Evolutionary conservation across 2,888 invertebrate genomes (phyloP).

Genomic region (Atherix ibis): DNA sequence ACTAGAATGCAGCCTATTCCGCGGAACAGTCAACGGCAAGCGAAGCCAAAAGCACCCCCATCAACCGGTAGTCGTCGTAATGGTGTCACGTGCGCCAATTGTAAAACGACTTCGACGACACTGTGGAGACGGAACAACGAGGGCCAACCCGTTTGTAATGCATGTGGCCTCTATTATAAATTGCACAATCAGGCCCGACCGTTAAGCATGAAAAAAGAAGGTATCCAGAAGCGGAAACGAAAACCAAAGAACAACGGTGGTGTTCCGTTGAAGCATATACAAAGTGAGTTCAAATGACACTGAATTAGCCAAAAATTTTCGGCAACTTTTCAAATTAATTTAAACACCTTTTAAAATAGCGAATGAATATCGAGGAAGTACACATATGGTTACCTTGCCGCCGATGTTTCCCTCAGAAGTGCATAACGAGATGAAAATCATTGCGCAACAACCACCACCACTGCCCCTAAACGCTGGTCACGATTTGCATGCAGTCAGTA

Average conservation of each 20-base stretch:
- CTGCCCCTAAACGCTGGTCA: slow-evolving; percentile 5
- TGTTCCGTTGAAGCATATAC: slow-evolving; percentile 12
- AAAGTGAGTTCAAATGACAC: no score
- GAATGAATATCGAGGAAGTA: no score
- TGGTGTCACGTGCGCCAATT: slow-evolving; percentile 42
- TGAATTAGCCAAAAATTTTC: no score
- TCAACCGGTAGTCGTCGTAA: slow-evolving; percentile 26
- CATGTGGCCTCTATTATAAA: slow-evolving; percentile 43
- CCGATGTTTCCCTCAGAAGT: slow-evolving; percentile 30
- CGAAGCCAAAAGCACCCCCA: slow-evolving; percentile 21
- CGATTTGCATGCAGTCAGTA: slow-evolving; percentile 25
- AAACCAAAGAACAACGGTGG: slow-evolving; percentile 51
- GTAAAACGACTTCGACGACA: slow-evolving; percentile 51
- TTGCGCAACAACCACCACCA: no score
- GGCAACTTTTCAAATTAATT: no score
- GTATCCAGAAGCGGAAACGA: slow-evolving; percentile 91
- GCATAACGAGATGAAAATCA: slow-evolving; percentile 5
- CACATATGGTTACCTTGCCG: no score
- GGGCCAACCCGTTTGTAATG: slow-evolving; percentile 76
- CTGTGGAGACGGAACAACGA: slow-evolving; percentile 76
- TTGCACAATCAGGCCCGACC: slow-evolving; percentile 59
- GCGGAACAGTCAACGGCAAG: slow-evolving; percentile 21
- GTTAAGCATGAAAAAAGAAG: slow-evolving; percentile 96
- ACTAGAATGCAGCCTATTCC: slow-evolving; percentile 16
- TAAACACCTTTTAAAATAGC: no score